Evolutionary conservation across 2,113 vertebrate species (phyloP), one percentile per base, ranked within the genome.

Genomic region (Malurus cyaneus): DNA sequence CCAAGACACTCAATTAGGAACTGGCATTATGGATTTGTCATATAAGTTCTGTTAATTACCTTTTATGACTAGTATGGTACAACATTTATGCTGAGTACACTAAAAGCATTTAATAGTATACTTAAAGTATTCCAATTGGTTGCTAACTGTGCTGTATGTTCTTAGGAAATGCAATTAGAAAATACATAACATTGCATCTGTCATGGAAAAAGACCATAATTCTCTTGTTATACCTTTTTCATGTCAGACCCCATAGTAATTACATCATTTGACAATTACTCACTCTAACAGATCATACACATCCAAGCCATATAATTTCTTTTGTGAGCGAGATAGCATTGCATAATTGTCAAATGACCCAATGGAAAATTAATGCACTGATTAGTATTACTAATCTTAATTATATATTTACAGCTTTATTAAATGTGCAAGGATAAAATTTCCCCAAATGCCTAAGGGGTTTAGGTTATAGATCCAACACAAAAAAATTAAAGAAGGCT

Each of bases 311-410:
- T 79, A 36, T 66, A 87, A 87, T 92, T 73, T 89, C 65, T 91
- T 86, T 82, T 7, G 0, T 80, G 77, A 87, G 46, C 83, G 82
- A 89, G 59, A 85, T 42, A 85, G 11, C n/a, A 54, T 85, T 92
- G 73, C 61, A 71, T 91, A 85, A 84, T 89, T 93, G 67, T 80
- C n/a, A 89, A 87, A 66, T 89, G 84, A 87, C 74, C 74, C 85
- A 85, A 78, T 66, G 60, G 62, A 89, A 96, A 88, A 88, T 82
- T 73, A 92, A 79, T 92, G 59, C 29, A 70, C 84, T 64, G 71
- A 91, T 93, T 81, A 89, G 31, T 82, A 53, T 80, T 95, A 64
- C 74, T 93, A 71, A 93, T 93, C 77, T 93, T 95, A 94, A 95
- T 95, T 89, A 80, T 42, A 26, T 86, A 89, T 95, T 90, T 95